Base-by-base conservation (phyloP, 2,113 vertebrate genomes). In the Nyctereutes procyonoides region DNA sequence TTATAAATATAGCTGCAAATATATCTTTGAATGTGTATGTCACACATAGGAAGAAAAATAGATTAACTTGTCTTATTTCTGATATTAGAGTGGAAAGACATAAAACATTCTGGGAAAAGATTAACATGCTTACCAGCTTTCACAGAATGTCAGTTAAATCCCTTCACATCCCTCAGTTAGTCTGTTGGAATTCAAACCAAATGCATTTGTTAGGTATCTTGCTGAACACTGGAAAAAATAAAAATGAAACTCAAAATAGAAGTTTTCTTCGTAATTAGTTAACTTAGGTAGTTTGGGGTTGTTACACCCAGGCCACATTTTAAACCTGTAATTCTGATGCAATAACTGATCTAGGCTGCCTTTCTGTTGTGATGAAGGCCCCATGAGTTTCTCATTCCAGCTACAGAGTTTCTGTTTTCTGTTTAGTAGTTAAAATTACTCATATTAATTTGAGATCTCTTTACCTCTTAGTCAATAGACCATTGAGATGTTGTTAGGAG, bases 401-500 rank as follows among this genome's bases (percentile, higher is more conserved):
- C 51, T 60, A 24, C 43, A 80, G 35, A 76, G n/a, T 82, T 51
- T 63, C 24, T 90, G 2, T 94, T 95, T 20, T 43, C 62, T 81
- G 22, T 60, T 97, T 51, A 83, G 55, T 95, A 90, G 79, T 81
- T 95, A 73, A 93, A 96, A 56, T 65, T 90, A 63, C 3, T 86
- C 20, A 35, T 58, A 71, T 38, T 93, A 53, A 86, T 53, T 93
- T 85, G 62, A 65, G 81, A 55, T 90, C 58, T 82, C 56, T 91
- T 60, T 71, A 30, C 24, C 35, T 94, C 55, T 58, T 77, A 51
- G 30, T 93, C 55, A 71, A 0, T 85, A 58, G 26, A 67, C 35
- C 30, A 20, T 17, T 93, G 76, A 38, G 56, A 35, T 74, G 9
- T 62, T 88, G 22, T 84, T 79, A 67, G 55, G 48, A 82, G 8